A percentile compares a stretch with the other conserved stretches of the same genome.
Conservation (phyloP, 2,888 invertebrate species). For the Leptinotarsa peninsularis region DNA sequence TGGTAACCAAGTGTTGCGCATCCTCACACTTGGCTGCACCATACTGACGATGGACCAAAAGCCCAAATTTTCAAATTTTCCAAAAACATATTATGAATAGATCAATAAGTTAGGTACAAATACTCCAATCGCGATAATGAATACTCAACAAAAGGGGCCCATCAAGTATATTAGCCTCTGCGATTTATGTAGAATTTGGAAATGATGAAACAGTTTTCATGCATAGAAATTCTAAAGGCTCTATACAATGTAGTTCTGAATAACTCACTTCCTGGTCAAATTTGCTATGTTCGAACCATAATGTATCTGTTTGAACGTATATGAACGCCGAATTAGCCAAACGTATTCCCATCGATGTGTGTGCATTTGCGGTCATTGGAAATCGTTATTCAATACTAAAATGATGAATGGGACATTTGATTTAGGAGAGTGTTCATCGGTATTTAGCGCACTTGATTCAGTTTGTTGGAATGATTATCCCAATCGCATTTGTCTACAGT, state of each 20-base stretch:
- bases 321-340: constrained; percentile 15
- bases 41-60: no score
- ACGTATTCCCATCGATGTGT: constrained; percentile 17
- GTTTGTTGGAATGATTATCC: constrained; percentile 7
- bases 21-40: no score
- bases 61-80: no score
- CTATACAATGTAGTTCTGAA: background rate
- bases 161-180: background rate
- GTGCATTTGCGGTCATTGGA: constrained; percentile 15
- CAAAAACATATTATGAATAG: no score
- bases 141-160: background rate
- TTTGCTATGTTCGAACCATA: constrained; percentile 13
- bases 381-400: constrained; percentile 17
- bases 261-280: constrained; percentile 13
- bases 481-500: constrained; percentile 6
- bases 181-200: background rate
- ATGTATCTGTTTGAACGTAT: constrained; percentile 4
- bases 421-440: constrained; percentile 20
- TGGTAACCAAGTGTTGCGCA: no score
- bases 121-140: background rate
- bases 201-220: background rate
- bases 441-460: constrained; percentile 12
- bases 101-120: no score
- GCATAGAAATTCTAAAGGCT: background rate
- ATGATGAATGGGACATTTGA: constrained; percentile 21